Evolutionary conservation across 2,888 invertebrate genomes (phyloP).

Genomic region (Lasioglossum pauxillum): DNA sequence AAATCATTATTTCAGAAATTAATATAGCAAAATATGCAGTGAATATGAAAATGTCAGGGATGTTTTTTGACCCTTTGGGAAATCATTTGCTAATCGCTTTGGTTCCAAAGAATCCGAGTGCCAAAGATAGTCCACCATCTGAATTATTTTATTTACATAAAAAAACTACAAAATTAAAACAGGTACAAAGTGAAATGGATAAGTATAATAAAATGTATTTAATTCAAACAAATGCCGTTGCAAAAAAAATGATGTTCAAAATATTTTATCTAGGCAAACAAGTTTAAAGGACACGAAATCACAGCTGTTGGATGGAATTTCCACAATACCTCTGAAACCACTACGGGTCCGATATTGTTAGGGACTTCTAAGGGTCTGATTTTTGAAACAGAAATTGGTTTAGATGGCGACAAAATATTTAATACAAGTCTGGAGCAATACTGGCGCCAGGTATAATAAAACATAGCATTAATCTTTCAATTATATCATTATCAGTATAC

Average conservation of each 20-base stretch:
- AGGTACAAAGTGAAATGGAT: conserved; percentile 76
- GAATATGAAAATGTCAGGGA: conserved; percentile 87
- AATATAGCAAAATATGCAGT: conserved; percentile 88
- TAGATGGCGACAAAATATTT: conserved; percentile 93
- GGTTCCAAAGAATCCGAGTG: conserved; percentile 85
- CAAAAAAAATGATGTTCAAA: conserved; percentile 20
- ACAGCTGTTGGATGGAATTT: conserved; percentile 97
- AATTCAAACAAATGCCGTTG: not conserved
- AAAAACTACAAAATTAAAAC: conserved; percentile 91
- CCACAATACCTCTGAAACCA: conserved; percentile 88
- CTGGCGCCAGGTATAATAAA: conserved; percentile 91
- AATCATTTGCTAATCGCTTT: conserved; percentile 93
- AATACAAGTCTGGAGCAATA: conserved; percentile 91
- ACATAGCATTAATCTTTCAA: conserved; percentile 15
- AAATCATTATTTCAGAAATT: conserved; percentile 87
- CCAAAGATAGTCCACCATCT: conserved; percentile 86
- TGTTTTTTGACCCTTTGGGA: conserved; percentile 95
- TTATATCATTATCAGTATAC: conserved; percentile 33
- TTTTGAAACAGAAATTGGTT: conserved; percentile 94
- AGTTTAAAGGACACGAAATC: conserved; percentile 92
- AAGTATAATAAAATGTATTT: not conserved
- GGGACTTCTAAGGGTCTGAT: conserved; percentile 96
- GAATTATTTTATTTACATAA: conserved; percentile 93
- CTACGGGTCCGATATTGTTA: conserved; percentile 93
- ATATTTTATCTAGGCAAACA: conserved; percentile 84